phyloP scores from a whole-genome alignment of 2,797 vertebrate genomes.

The Typhlichthys eigenmanni region DNA sequence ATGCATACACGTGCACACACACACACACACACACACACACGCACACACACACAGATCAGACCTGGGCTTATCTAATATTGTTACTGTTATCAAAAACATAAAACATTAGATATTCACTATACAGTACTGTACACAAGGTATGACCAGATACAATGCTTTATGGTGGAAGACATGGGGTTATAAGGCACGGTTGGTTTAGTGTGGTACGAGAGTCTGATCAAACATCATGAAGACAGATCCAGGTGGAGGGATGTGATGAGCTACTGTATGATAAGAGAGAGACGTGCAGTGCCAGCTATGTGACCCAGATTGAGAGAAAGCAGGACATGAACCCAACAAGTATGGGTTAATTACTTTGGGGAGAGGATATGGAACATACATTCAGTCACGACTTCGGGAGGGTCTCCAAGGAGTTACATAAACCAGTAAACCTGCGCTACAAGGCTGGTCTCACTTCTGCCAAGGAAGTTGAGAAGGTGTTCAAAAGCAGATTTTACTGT shows the following conservation, averaged over 20 bases:
- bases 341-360: constrained; percentile 80
- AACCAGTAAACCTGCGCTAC: constrained; percentile 41
- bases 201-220: neutral
- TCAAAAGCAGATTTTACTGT: constrained; percentile 44
- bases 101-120: neutral
- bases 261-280: constrained; percentile 25
- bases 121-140: no score
- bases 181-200: constrained; percentile 8
- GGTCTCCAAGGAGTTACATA: constrained; percentile 61
- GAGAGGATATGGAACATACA: constrained; percentile 68
- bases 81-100: constrained; percentile 12
- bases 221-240: neutral
- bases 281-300: constrained; percentile 42
- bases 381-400: constrained; percentile 59
- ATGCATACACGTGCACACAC: constrained; percentile 20
- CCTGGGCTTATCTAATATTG: constrained; percentile 27
- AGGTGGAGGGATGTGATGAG: no score
- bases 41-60: constrained; percentile 50
- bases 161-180: constrained; percentile 7
- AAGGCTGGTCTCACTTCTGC: constrained; percentile 21
- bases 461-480: constrained; percentile 6
- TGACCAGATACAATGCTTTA: neutral
- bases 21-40: constrained; percentile 3
- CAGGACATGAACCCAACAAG: constrained; percentile 74
- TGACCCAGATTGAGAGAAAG: constrained; percentile 77